Conservation (phyloP, 2,888 invertebrate species). For the Pseudoips prasinana region DNA sequence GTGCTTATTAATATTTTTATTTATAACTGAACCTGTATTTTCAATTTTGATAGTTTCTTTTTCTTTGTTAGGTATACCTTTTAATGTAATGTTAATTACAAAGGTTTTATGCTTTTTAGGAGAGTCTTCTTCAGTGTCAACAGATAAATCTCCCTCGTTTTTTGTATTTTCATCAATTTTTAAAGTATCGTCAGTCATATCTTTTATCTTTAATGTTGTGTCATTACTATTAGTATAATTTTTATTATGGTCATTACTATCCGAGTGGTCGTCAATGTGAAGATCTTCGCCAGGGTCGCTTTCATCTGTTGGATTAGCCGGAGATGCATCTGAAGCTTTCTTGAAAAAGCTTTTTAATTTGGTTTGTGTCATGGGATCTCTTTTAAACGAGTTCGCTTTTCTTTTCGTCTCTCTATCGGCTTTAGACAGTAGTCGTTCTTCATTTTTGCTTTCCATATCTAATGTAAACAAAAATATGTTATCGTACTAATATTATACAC, state of each 20-base stretch:
- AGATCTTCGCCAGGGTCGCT: constrained; percentile 57
- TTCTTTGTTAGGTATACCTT: constrained; percentile 56
- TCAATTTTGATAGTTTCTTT: constrained; percentile 26
- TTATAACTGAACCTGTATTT: constrained; percentile 15
- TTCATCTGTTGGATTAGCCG: constrained; percentile 41
- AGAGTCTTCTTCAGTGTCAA: constrained; percentile 11
- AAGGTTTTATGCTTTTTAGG: constrained; percentile 47
- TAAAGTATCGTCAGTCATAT: constrained; percentile 21
- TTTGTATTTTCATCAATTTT: constrained; percentile 8
- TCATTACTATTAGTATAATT: constrained; percentile 34
- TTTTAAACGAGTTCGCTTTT: constrained; percentile 73
- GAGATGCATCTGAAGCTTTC: constrained; percentile 50
- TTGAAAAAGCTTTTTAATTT: constrained; percentile 69
- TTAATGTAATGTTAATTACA: constrained; percentile 70
- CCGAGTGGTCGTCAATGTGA: constrained; percentile 45
- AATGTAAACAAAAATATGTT: constrained; percentile 28
- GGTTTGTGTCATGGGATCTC: constrained; percentile 73
- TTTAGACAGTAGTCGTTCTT: constrained; percentile 57
- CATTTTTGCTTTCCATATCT: constrained; percentile 40
- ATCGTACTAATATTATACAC: background rate
- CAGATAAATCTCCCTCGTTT: constrained; percentile 2
- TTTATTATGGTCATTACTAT: constrained; percentile 34
- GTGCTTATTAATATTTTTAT: constrained; percentile 15
- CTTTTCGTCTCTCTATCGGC: constrained; percentile 70
- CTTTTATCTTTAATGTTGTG: constrained; percentile 50